phyloP scores from a whole-genome alignment of 2,797 vertebrate genomes.

The Anisognathus igniventris region DNA sequence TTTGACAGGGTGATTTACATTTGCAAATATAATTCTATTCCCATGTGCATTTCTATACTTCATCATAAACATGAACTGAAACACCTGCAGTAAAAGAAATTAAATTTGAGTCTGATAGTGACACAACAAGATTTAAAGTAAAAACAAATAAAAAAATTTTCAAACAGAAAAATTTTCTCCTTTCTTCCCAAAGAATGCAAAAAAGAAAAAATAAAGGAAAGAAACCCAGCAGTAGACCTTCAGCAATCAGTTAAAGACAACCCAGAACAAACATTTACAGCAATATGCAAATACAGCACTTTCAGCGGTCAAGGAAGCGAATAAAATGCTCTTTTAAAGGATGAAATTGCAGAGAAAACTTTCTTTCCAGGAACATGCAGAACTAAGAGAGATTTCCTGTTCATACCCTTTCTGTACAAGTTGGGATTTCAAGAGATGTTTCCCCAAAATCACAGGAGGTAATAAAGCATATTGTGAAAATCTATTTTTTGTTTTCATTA shows the following conservation, averaged over 20 bases:
- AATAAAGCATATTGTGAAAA: background rate
- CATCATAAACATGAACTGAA: background rate
- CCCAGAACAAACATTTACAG: background rate
- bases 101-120: background rate
- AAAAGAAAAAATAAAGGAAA: background rate
- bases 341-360: background rate
- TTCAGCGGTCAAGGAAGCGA: background rate
- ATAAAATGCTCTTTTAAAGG: background rate
- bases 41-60: background rate
- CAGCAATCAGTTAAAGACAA: background rate
- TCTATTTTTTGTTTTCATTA: background rate
- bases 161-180: background rate
- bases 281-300: background rate
- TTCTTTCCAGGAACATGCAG: background rate
- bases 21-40: background rate
- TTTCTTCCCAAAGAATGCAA: background rate
- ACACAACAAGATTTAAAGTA: background rate
- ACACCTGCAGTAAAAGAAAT: background rate
- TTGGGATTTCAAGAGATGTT: background rate
- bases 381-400: background rate
- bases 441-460: background rate
- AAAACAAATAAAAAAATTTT: background rate
- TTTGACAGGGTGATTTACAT: background rate
- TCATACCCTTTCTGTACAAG: background rate
- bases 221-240: background rate